Evolutionary conservation across 1,140 invertebrate species (phyloP), one percentile per base, ranked within the genome.

Genomic region (Asobara japonica): DNA sequence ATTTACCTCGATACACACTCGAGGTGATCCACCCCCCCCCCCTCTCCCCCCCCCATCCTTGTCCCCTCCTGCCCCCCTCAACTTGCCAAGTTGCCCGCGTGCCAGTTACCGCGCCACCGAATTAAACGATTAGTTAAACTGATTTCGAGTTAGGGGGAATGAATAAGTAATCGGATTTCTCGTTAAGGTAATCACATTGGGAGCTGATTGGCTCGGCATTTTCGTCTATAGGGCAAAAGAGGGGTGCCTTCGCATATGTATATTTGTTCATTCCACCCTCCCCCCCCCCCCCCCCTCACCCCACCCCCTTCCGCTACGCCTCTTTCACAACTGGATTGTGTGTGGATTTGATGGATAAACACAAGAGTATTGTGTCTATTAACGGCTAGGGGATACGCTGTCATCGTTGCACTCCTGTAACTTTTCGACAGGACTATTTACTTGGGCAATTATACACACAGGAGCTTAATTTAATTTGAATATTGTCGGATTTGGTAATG

Each of bases 41-140:
- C 3, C 3, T 6, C 45, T 18, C n/a, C 3, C 45, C 6, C 45
- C 45, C n/a, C 45, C 41, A 3, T 18, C 41, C 41, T n/a, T 18
- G n/a, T 16, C 2, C 41, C 1, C 1, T 56, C 45, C 6, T 51
- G n/a, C n/a, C n/a, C 51, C 25, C 51, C 25, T 56, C 51, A 56
- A 56, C 51, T 56, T 56, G 18, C 22, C 16, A 51, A 7, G 2
- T 18, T 13, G 16, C 45, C 25, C 25, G 25, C 60, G 60, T 31
- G 27, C 60, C 60, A 62, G n/a, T 62, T 62, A 62, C 60, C 45
- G 68, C 75, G 76, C 78, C 72, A 82, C 80, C 82, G 83, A 86
- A 86, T 86, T 86, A 86, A 86, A 85, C 84, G 85, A 86, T 86
- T 86, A 86, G 85, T 86, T 86, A 86, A 86, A 86, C 85, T 86